Evolutionary conservation across 2,113 vertebrate species (phyloP), one percentile per base, ranked within the genome.

Genomic region (Otus sunia): DNA sequence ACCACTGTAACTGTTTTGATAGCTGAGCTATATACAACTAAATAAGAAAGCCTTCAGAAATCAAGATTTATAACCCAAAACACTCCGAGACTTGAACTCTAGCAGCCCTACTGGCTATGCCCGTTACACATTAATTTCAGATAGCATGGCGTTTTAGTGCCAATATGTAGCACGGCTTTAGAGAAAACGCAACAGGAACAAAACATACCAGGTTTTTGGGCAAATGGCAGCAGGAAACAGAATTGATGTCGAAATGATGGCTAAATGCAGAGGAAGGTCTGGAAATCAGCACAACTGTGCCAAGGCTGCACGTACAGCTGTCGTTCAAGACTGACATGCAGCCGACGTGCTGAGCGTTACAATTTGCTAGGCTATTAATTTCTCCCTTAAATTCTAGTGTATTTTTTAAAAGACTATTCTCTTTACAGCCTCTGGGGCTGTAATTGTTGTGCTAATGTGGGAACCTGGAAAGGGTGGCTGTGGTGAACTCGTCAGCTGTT

Each of bases 371-470:
- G 13, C 92, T 89, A 81, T 87, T 94, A 63, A 95, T 96, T 95
- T 76, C 76, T 94, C 80, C 15, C 62, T 63, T 91, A 76, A 83
- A 77, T 89, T 87, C 86, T 30, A 82, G 93, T 67, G 19, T 73
- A 32, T 83, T 52, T 83, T 83, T 93, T 89, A 47, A 27, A 96
- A 94, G 74, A 43, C 72, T 9, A 37, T 87, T 94, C 85, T 79
- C 88, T 71, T 45, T 45, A 11, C 34, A 86, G 92, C 85, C 87
- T 86, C 86, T 66, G 73, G 95, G 91, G 93, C 81, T 83, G 63
- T 86, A 75, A 92, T 92, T 95, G 80, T 86, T 58, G 94, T 96
- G 95, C 76, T 94, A 90, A 95, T 79, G 50, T 1, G 23, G 80
- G 92, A 91, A 85, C 6, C 81, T 64, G 43, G 86, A 50, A 68